Evolutionary conservation across 2,888 invertebrate species (phyloP), one percentile per base, ranked within the genome.

Genomic region (Macrophya annulata): DNA sequence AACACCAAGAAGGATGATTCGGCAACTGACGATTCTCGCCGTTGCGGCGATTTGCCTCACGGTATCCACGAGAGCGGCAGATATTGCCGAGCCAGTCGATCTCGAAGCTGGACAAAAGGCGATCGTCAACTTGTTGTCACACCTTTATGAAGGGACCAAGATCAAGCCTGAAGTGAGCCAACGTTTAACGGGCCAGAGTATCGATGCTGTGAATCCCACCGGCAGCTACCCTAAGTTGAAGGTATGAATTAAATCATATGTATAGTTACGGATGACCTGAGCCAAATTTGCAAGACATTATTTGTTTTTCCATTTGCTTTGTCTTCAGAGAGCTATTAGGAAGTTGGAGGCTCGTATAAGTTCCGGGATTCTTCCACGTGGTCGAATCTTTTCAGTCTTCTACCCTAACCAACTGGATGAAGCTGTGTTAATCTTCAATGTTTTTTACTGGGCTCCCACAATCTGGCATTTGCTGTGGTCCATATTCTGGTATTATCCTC

Each of bases 361-460:
- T 40, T 90, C 94, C 37, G 96, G 95, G 59, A 92, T 95, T 89
- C 92, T 96, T 12, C 95, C 95, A 0, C 94, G 94, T 65, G 94
- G 94, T 59, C 94, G 95, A 88, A 93, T 96, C 55, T 97, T 96
- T 94, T 95, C 96, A n/a, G 94, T 96, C 90, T 95, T 95, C 93
- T 94, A 96, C 92, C 93, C 94, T 43, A 93, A 94, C 85, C 96
- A 97, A 86, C 93, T 94, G 59, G 94, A 95, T 87, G 96, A 97
- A 90, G 96, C 96, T 72, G 92, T 94, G 21, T 94, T 95, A n/a
- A 92, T 97, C 81, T 97, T 96, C 94, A 95, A 96, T 90, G 93
- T 96, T 74, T 95, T 97, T 89, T 96, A 95, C 94, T 95, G 95
- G 86, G 71, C 71, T 9, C 10, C 6, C 15, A 37, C 96, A 92